Conservation (phyloP, 2,888 invertebrate genomes). For the Pseudeuparius sepicola region DNA sequence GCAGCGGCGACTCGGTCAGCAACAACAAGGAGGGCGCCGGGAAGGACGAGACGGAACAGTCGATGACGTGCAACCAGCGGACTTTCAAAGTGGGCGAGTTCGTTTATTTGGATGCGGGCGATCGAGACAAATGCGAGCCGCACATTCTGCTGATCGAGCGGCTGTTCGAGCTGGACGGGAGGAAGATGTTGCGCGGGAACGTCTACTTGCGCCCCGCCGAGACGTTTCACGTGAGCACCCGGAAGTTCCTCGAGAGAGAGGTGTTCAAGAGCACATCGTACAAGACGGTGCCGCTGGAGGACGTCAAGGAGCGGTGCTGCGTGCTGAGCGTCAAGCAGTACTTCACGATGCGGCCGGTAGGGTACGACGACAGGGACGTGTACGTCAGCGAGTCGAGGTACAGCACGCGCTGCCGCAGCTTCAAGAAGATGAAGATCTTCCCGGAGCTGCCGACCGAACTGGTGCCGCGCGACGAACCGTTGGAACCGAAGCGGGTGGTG, state of each 20-base stretch:
- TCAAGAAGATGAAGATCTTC: conserved; percentile 89
- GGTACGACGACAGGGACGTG: conserved; percentile 83
- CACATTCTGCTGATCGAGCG: conserved; percentile 56
- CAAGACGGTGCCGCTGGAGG: conserved; percentile 72
- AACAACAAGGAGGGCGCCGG: conserved; percentile 20
- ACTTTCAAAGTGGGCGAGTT: conserved; percentile 80
- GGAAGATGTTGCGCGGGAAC: conserved; percentile 85
- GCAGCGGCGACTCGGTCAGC: conserved; percentile 29
- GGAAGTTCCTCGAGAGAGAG: conserved; percentile 93
- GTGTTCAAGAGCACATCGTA: conserved; percentile 92
- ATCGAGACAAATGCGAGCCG: conserved; percentile 53
- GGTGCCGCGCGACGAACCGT: conserved; percentile 56
- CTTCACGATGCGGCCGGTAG: conserved; percentile 79
- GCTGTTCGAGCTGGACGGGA: conserved; percentile 72
- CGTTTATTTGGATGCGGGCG: conserved; percentile 71
- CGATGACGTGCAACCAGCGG: conserved; percentile 66
- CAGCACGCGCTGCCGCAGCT: conserved; percentile 71
- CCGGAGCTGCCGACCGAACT: conserved; percentile 55
- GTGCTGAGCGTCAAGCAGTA: conserved; percentile 94
- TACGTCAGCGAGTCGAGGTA: conserved; percentile 97
- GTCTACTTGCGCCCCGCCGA: conserved; percentile 88
- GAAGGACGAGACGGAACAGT: conserved; percentile 39
- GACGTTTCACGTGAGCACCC: conserved; percentile 89
- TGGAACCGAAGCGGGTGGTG: conserved; percentile 80
- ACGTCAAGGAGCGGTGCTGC: conserved; percentile 80